Evolutionary conservation across 2,113 vertebrate species (phyloP), one percentile per base, ranked within the genome.

Genomic region (Pelvicachromis taeniatus): DNA sequence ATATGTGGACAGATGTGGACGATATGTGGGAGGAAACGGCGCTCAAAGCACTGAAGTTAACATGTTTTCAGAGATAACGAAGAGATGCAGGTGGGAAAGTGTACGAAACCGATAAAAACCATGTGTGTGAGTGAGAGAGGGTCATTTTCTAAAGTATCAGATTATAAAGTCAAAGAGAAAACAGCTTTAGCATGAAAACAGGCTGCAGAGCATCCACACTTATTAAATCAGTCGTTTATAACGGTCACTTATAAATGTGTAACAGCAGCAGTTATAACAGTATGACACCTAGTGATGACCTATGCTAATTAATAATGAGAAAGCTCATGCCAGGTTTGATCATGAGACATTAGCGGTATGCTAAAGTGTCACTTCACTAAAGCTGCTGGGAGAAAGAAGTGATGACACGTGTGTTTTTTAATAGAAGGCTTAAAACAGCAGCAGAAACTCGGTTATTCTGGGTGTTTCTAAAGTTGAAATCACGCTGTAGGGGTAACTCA

Each of bases 341-440:
- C 52, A 53, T 21, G 52, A 21, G 52, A 53, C 19, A 53, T 21
- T 53, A 53, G 52, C 10, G 52, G 2, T 4, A 21, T 19, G 52
- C 52, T 6, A 53, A 53, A 53, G n/a, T 53, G 52, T 53, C 50
- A 53, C 19, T n/a, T 53, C 50, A n/a, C 50, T 53, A 53, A 52
- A n/a, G 50, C 50, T 53, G 0, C 50, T 5, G 50, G n/a, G 50
- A 53, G 50, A 19, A 53, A 53, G 50, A 53, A 53, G 19, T n/a
- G 19, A 53, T 53, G 52, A 53, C n/a, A 21, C 9, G 5, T 0
- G 4, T 29, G 29, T 2, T 1, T 53, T 53, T 21, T 21, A 53
- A 53, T 6, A 2, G 52, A 53, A 53, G 52, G 2, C 52, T 53
- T 53, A 9, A 53, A 11, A 0, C 52, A 21, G 52, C 52, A 53